Evolutionary conservation across 2,797 vertebrate genomes (phyloP), one percentile per base, ranked within the genome.

Genomic region (Phrynocephalus vlangalii): DNA sequence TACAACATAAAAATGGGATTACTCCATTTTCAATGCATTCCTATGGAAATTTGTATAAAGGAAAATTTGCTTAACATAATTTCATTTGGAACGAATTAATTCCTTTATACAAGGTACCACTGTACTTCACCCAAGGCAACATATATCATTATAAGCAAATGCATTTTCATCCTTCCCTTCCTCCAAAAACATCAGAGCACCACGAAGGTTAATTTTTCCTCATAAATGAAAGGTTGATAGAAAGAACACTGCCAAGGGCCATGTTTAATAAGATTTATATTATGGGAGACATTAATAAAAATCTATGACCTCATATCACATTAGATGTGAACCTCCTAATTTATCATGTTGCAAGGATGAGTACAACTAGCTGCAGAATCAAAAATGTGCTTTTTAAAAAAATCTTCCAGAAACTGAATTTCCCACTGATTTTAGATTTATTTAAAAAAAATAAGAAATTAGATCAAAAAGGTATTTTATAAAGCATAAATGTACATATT

Each of bases 351-450:
- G 48, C 15, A 76, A 76, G 15, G 15, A 75, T 76, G 5, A 66
- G 26, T 20, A 56, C 56, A 76, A 48, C 50, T 52, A n/a, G 66
- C 26, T 10, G 28, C 44, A 28, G 6, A 84, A 63, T 10, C 38
- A 77, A 16, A 22, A 67, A 24, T 67, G 48, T 24, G 63, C 28
- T 78, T 11, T 72, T 20, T 33, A 24, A 24, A 22, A 56, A 83
- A 75, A 72, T 9, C 52, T 13, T 91, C 81, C 0, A 89, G 13
- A 87, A 72, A 72, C 56, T 30, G 72, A 33, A 79, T n/a, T 68
- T n/a, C 91, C 81, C 67, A 83, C 16, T 75, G 33, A 18, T 68
- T 89, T 80, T 24, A 67, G 26, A 89, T 44, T 44, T 44, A 4
- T 44, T 44, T 44, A 2, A 44, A 44, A 44, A 44, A 78, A 73